phyloP scores from a whole-genome alignment of 2,888 invertebrate species.

The Malthinus flaveolus region DNA sequence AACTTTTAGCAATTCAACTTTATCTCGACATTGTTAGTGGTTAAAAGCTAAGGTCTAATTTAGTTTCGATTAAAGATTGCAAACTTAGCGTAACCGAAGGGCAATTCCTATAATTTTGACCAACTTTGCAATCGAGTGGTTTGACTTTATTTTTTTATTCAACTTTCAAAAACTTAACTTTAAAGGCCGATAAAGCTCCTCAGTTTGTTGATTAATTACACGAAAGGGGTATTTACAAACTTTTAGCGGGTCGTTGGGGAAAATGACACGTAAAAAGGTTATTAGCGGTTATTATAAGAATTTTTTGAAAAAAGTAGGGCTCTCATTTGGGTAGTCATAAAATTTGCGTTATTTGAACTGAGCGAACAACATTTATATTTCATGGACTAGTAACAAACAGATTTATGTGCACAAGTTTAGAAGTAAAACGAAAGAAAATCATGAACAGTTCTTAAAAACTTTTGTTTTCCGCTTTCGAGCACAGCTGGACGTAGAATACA shows the following conservation, averaged over 20 bases:
- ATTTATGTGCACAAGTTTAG: constrained; percentile 28
- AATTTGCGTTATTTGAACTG: constrained; percentile 13
- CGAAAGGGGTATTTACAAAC: constrained; percentile 16
- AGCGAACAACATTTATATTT: constrained; percentile 11
- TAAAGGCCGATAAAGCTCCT: constrained; percentile 18
- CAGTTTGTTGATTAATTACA: constrained; percentile 24
- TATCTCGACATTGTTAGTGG: constrained; percentile 17
- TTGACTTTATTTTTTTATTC: constrained; percentile 4
- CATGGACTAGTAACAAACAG: constrained; percentile 20
- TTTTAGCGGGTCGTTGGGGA: constrained; percentile 14
- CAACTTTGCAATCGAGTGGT: constrained; percentile 32
- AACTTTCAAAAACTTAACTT: constrained; percentile 11
- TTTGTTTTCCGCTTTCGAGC: constrained; percentile 35
- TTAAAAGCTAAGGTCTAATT: constrained; percentile 19
- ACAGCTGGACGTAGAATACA: constrained; percentile 33
- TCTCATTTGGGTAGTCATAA: not conserved
- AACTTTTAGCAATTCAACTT: constrained; percentile 20
- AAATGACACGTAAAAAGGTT: constrained; percentile 8
- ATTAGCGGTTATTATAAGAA: constrained; percentile 2
- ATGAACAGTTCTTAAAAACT: constrained; percentile 35
- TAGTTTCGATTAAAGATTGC: constrained; percentile 28
- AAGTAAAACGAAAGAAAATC: constrained; percentile 29
- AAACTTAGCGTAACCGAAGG: constrained; percentile 27
- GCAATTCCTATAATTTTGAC: constrained; percentile 32
- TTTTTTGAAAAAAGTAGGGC: not conserved